A percentile compares a stretch with the other conserved stretches of the same genome.
These are phyloP conservation scores for Drosophila suboccidentalis DNA, from an alignment of 2,888 invertebrate species.

Conservation along the genomic window DNA sequence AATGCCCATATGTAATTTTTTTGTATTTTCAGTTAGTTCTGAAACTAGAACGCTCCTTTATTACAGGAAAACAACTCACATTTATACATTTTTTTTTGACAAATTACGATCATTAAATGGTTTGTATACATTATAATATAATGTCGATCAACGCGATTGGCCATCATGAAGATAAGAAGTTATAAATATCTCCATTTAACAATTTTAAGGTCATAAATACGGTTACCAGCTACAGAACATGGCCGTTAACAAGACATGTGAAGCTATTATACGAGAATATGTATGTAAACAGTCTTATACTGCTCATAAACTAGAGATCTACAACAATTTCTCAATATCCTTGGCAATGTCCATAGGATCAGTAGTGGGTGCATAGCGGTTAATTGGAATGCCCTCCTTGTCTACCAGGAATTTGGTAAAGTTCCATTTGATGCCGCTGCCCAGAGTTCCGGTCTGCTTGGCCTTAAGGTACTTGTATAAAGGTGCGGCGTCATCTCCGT, in stretches of 20 bases:
- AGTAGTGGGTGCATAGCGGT: slow-evolving; percentile 85
- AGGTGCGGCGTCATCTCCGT: slow-evolving; percentile 83
- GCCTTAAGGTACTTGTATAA: slow-evolving; percentile 85
- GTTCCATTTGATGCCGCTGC: slow-evolving; percentile 85
- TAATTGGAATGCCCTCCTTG: slow-evolving; percentile 84
- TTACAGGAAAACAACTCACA: slow-evolving; percentile 1
- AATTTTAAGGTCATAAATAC: slow-evolving; percentile 4
- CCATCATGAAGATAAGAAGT: slow-evolving; percentile 52
- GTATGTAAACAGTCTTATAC: slow-evolving; percentile 7
- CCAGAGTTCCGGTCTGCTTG: slow-evolving; percentile 84
- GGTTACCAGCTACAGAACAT: slow-evolving; percentile 34
- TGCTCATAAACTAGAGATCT: slow-evolving; percentile 40
- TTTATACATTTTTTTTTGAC: slow-evolving; percentile 32
- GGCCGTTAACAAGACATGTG: slow-evolving; percentile 26
- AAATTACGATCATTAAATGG: slow-evolving; percentile 15
- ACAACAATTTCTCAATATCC: slow-evolving; percentile 85
- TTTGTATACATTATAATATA: slow-evolving; percentile 20
- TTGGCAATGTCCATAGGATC: slow-evolving; percentile 85
- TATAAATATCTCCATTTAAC: not conserved
- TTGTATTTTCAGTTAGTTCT: not conserved
- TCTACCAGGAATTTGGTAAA: slow-evolving; percentile 85
- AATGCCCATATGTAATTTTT: too few relatives aligned
- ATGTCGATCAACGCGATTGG: slow-evolving; percentile 34
- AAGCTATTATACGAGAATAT: slow-evolving; percentile 13
- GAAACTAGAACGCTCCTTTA: not conserved